Evolutionary conservation across 1,140 invertebrate species (phyloP), one percentile per base, ranked within the genome.

Genomic region (Eriocheir sinensis): DNA sequence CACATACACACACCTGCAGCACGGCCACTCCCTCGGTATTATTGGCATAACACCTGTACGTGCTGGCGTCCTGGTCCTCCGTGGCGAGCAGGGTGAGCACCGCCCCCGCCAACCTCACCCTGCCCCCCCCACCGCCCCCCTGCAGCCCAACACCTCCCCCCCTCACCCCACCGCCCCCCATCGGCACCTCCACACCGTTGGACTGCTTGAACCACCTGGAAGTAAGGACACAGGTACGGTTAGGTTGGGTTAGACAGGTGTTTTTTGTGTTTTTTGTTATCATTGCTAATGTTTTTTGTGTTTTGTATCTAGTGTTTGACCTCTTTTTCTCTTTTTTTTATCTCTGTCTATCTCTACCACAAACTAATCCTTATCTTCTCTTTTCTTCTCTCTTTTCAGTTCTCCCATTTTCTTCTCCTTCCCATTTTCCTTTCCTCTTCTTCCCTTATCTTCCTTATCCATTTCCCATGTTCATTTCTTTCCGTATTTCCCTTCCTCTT

Each of bases 21-120:
- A 94, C 93, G 12, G 93, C 89, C 30, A 94, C 89, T 0, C 93
- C 93, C 21, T 94, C 93, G 0, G 93, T 94, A 32, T 94, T 94
- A 32, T 94, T 94, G 34, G 93, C 93, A 9, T 94, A 94, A n/a
- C 93, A 94, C n/a, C 93, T 40, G 89, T 94, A 94, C 0, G 89
- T 91, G 8, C 93, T 89, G 2, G 88, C 89, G 79, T 94, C 93
- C 0, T 30, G 3, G 48, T 94, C 93, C 12, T 94, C 93, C 0
- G 93, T 60, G 2, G 93, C 38, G 41, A 94, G 41, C 30, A 94
- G 21, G 32, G 72, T 91, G 0, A 94, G 32, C 2, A 94, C 89
- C 6, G 93, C 40, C 0, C 93, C 93, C 0, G 93, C 27, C 3
- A 89, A 60, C 89, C 79, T 90, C 30, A 53, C 40, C 12, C 89